Conservation (phyloP, 2,113 vertebrate genomes). For the Hippocampus zosterae region DNA sequence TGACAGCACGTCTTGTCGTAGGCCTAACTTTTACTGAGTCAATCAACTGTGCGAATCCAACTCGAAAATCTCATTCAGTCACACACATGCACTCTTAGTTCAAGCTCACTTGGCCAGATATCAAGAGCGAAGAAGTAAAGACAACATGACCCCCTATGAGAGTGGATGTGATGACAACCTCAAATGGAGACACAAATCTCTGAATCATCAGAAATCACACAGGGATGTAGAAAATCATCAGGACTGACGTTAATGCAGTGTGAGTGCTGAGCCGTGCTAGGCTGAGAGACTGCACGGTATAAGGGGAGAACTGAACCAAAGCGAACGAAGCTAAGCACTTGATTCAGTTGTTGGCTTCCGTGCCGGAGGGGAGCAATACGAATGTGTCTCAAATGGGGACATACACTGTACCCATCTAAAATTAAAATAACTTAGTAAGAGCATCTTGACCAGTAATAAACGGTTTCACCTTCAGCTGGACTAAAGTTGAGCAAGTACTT, state of each 20-base stretch:
- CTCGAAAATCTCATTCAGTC: slow-evolving; percentile 15
- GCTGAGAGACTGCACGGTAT: slow-evolving; percentile 26
- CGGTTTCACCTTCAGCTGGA: not conserved
- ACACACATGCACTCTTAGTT: slow-evolving; percentile 22
- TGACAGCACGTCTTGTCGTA: not conserved
- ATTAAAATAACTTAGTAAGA: not conserved
- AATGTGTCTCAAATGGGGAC: not conserved
- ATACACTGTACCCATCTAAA: slow-evolving; percentile 7
- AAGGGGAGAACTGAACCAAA: slow-evolving; percentile 36
- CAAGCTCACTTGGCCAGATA: slow-evolving; percentile 25
- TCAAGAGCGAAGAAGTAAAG: slow-evolving; percentile 22
- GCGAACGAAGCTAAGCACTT: slow-evolving; percentile 19
- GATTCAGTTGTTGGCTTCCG: slow-evolving; percentile 6
- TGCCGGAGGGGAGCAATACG: slow-evolving; percentile 16
- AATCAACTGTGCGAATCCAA: slow-evolving; percentile 27
- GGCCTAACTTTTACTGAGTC: slow-evolving; percentile 12
- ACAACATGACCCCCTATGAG: slow-evolving; percentile 31
- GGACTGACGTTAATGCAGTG: slow-evolving; percentile 58
- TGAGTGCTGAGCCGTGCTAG: slow-evolving; percentile 53
- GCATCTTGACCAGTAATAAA: not conserved
- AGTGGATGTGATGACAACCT: slow-evolving; percentile 52
- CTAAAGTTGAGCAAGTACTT: not conserved
- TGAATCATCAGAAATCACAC: slow-evolving; percentile 64
- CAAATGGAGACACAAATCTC: slow-evolving; percentile 50
- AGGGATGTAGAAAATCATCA: slow-evolving; percentile 48